Evolutionary conservation across 2,113 vertebrate genomes (phyloP).

Genomic region (Coptodon bakossiorum): DNA sequence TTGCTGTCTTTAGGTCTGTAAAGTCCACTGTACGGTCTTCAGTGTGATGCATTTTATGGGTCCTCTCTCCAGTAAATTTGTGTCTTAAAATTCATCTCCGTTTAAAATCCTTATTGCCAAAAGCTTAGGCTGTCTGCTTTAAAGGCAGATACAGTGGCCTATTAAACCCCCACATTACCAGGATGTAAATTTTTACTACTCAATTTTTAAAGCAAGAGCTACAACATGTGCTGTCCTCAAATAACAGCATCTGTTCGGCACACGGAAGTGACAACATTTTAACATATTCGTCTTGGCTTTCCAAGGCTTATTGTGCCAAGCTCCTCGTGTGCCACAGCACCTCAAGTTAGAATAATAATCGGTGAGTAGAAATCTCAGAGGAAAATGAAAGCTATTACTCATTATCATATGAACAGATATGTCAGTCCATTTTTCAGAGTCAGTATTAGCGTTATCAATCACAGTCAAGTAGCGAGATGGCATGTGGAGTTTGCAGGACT

Average conservation of each 20-base stretch:
- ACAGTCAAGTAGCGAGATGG: not conserved
- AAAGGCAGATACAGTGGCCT: slow-evolving; percentile 15
- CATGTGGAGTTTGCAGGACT: not conserved
- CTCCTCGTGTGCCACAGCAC: not conserved
- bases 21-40: not conserved
- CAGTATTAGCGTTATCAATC: not conserved
- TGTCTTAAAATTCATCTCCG: slow-evolving; percentile 3
- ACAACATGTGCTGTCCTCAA: not conserved
- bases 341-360: not conserved
- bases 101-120: slow-evolving; percentile 22
- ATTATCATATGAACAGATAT: not conserved
- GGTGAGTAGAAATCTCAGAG: not conserved
- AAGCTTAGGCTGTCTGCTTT: slow-evolving; percentile 18
- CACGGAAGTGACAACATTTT: not conserved
- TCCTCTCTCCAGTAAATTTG: not conserved
- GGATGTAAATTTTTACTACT: slow-evolving; percentile 13
- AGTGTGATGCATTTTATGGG: slow-evolving; percentile 10
- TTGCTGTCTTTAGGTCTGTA: not conserved
- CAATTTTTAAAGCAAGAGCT: not conserved
- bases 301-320: not conserved
- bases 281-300: not conserved
- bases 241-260: not conserved
- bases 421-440: not conserved
- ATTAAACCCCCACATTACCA: slow-evolving; percentile 3
- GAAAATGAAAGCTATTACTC: not conserved